Base-by-base conservation (phyloP, 92 coral and sea anemone species). In the Diadumene lineata region DNA sequence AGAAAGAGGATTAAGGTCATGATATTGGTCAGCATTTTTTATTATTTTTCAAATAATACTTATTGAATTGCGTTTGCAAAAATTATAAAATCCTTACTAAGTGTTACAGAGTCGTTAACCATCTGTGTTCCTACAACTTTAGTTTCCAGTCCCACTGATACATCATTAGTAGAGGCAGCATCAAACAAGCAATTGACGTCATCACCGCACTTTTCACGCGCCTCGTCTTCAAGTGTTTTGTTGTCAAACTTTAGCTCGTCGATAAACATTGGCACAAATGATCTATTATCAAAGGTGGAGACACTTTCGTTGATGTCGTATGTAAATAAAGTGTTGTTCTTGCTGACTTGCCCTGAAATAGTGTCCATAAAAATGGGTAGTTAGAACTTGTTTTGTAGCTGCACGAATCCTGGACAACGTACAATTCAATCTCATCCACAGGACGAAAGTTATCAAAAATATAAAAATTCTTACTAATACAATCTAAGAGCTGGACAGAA, bases 161-260 rank as follows among this genome's bases (percentile, higher is more conserved):
- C 11, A 50, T 86, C 75, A 1, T 72, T 76, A 30, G 91, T 86
- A 2, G 84, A 86, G 2, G 91, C 90, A 22, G 82, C 68, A 74
- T 86, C 91, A 73, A 81, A 86, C 48, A 86, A 60, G 48, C 91
- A 86, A 31, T 65, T 43, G 34, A 78, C 56, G 53, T 86, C 87
- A 63, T 66, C 75, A 23, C 69, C 56, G 51, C 91, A 86, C 23
- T 66, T 53, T 18, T 25, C 66, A 11, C n/a, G 16, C 11, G 87
- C 91, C 55, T 82, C 57, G 16, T 64, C 70, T 25, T 63, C 31
- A 18, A 81, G 43, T 8, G 75, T 34, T 11, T 66, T 48, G 29
- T 81, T 76, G 51, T 22, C 33, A 48, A 51, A 82, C 16, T 24
- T 53, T 10, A 86, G 43, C 33, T 77, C 60, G 18, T 86, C 90